A percentile compares a stretch with the other conserved stretches of the same genome.
phyloP scores from a whole-genome alignment of 2,797 vertebrate genomes.

The Hylomyscus alleni region DNA sequence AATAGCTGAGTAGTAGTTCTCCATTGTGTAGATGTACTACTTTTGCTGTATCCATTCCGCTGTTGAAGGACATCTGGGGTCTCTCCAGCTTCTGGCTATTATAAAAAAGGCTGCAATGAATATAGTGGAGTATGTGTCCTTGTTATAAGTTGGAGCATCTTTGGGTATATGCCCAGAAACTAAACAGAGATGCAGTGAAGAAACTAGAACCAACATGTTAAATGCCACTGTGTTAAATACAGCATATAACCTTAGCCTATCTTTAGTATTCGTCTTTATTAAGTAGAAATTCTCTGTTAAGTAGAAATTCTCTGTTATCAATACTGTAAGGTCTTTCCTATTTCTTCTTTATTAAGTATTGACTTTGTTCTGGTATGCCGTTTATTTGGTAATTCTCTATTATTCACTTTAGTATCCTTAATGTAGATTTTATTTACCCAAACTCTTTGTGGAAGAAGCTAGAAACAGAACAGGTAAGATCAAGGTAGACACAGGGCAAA shows the following conservation, averaged over 20 bases:
- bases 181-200: too few species aligned
- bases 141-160: too few species aligned
- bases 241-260: neutral
- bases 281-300: neutral
- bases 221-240: neutral
- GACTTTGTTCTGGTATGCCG: neutral
- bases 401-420: neutral
- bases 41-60: too few species aligned
- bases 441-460: neutral
- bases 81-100: too few species aligned
- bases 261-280: neutral
- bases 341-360: neutral
- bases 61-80: too few species aligned
- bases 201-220: neutral
- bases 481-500: neutral
- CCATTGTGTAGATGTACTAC: too few species aligned
- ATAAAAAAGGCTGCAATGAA: too few species aligned
- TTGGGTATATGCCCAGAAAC: too few species aligned
- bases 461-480: neutral
- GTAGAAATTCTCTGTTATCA: neutral
- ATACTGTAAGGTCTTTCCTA: neutral
- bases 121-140: too few species aligned
- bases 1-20: too few species aligned
- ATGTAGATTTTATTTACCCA: conserved; percentile 4
- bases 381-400: neutral